Conservation (phyloP, 2,797 vertebrate species). For the Microctenopoma stevenorrisi region DNA sequence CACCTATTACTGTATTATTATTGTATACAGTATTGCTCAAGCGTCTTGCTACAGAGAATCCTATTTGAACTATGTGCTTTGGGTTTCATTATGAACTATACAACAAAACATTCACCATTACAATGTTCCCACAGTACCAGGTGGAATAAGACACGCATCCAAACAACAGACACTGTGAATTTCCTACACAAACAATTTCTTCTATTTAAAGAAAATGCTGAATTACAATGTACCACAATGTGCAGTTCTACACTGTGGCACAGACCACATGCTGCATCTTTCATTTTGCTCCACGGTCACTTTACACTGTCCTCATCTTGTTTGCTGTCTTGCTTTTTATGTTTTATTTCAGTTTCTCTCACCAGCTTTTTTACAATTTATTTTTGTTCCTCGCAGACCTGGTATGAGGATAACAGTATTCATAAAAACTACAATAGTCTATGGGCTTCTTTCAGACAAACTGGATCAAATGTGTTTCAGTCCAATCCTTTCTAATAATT, state of each 20-base stretch:
- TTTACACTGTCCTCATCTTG: not conserved
- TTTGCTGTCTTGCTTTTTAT: not conserved
- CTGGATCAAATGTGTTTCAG: not conserved
- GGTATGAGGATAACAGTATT: constrained; percentile 46
- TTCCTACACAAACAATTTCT: no score
- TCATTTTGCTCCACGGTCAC: constrained; percentile 23
- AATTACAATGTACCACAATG: not conserved
- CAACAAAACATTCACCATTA: no score
- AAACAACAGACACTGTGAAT: not conserved
- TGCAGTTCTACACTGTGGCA: not conserved
- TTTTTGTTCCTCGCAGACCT: constrained; percentile 15
- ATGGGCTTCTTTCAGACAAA: constrained; percentile 6
- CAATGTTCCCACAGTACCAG: no score
- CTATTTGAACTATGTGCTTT: not conserved
- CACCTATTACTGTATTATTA: no score
- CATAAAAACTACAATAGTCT: constrained; percentile 37
- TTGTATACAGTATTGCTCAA: not conserved
- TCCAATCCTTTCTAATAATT: constrained; percentile 3
- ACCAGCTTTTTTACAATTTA: constrained; percentile 16
- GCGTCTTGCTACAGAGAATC: not conserved
- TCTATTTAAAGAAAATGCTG: no score
- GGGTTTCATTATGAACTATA: no score
- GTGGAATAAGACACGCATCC: not conserved
- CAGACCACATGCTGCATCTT: constrained; percentile 9
- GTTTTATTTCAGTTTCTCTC: constrained; percentile 21